phyloP scores from a whole-genome alignment of 2,797 vertebrate species.

The Trachops cirrhosus region DNA sequence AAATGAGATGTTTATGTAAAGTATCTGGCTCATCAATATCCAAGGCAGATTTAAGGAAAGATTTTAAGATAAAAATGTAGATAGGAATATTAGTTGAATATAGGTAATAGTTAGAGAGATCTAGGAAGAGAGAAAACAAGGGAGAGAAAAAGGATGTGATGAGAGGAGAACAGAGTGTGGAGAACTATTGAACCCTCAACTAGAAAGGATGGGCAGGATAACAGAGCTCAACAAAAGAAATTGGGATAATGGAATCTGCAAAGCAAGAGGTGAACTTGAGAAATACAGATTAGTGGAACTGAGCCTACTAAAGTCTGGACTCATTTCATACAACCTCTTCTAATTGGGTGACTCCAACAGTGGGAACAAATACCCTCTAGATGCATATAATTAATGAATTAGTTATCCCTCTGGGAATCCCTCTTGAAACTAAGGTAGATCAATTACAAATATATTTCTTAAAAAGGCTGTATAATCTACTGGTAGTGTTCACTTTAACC shows the following conservation, averaged over 20 bases:
- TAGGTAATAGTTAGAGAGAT: not conserved
- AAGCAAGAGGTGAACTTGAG: not conserved
- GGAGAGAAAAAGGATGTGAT: not conserved
- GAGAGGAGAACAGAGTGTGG: not conserved
- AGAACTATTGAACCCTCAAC: not conserved
- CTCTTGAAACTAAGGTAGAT: not conserved
- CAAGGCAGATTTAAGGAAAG: not conserved
- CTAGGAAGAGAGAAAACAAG: not conserved
- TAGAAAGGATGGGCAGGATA: not conserved
- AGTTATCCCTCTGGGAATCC: not conserved
- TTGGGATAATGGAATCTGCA: not conserved
- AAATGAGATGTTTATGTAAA: not conserved
- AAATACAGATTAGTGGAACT: not conserved
- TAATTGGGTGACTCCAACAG: not conserved
- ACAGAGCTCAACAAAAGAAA: not conserved
- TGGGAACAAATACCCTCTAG: not conserved
- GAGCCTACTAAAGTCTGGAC: not conserved
- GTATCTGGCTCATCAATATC: not conserved
- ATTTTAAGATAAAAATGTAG: not conserved
- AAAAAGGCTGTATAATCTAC: not conserved
- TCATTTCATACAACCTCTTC: not conserved
- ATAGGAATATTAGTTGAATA: not conserved
- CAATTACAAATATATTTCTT: not conserved
- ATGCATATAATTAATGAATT: not conserved
- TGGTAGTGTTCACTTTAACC: not conserved